A percentile compares a stretch with the other conserved stretches of the same genome.
phyloP scores from a whole-genome alignment of 1,140 invertebrate species.

The Pseudoatta argentina region DNA sequence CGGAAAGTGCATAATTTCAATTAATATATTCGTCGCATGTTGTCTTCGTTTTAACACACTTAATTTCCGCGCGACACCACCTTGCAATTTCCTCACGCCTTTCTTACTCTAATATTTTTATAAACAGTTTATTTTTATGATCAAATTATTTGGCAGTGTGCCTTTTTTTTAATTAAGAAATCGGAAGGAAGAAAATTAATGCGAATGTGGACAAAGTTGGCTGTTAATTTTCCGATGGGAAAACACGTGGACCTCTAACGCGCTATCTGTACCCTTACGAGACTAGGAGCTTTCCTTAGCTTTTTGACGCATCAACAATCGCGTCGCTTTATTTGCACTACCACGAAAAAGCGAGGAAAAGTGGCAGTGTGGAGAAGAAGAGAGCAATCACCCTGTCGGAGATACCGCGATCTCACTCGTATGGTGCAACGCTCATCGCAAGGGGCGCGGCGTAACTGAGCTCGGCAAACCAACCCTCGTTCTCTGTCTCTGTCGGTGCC shows the following conservation, averaged over 20 bases:
- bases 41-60: neutral
- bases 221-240: constrained; percentile 18
- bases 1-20: neutral
- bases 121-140: neutral
- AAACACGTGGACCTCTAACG: constrained; percentile 49
- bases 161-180: neutral
- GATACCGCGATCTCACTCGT: constrained; percentile 66
- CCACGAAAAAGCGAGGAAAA: neutral
- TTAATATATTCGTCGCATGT: neutral
- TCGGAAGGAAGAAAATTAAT: neutral
- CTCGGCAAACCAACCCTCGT: constrained; percentile 77
- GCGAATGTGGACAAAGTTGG: neutral
- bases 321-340: constrained; percentile 25
- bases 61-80: neutral
- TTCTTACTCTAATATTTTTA: neutral
- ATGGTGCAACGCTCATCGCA: constrained; percentile 82
- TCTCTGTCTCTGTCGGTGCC: constrained; percentile 66
- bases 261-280: constrained; percentile 2
- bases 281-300: neutral
- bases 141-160: neutral
- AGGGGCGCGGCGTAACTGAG: constrained; percentile 86
- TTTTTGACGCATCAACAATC: constrained; percentile 2
- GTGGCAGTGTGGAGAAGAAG: neutral
- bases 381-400: constrained; percentile 12
- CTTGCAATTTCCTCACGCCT: neutral